Evolutionary conservation across 2,888 invertebrate genomes (phyloP).

Genomic region (Trichogramma dendrolimi): DNA sequence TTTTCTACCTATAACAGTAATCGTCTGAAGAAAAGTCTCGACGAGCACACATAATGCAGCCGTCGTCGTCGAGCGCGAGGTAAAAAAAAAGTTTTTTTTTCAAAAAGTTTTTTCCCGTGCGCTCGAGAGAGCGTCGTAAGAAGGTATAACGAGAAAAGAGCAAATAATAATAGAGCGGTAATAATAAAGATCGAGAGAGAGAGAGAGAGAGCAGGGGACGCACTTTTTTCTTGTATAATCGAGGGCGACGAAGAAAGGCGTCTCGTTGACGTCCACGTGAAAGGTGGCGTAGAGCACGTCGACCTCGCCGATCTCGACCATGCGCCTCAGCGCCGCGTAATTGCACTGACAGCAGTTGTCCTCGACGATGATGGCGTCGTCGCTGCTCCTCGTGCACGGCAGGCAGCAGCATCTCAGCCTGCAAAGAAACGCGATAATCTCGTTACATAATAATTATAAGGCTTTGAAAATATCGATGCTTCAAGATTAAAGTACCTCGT

Average conservation of each 20-base stretch:
- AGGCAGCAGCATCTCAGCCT: conserved; percentile 58
- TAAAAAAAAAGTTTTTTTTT: too few species aligned
- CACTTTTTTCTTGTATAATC: conserved; percentile 75
- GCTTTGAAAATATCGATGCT: neutral
- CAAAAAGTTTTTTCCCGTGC: too few species aligned
- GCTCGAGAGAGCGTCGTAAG: too few species aligned
- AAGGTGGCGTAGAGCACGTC: conserved; percentile 80
- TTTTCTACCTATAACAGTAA: too few species aligned
- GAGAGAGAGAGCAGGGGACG: neutral
- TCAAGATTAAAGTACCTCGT: conserved; percentile 54
- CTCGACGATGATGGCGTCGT: conserved; percentile 61
- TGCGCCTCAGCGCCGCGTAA: conserved; percentile 70
- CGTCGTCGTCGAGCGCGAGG: too few species aligned
- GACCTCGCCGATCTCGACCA: conserved; percentile 67
- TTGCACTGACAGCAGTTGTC: conserved; percentile 86
- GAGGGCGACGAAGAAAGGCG: conserved; percentile 81
- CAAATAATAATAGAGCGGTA: neutral
- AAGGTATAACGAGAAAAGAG: too few species aligned
- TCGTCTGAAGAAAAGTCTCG: too few species aligned
- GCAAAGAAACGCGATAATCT: conserved; percentile 11
- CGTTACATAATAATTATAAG: neutral
- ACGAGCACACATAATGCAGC: too few species aligned
- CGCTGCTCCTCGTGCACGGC: conserved; percentile 57
- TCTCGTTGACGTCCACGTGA: conserved; percentile 80
- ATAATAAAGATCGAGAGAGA: neutral